Base-by-base conservation (phyloP, 2,888 invertebrate genomes). In the Lasioglossum morio region DNA sequence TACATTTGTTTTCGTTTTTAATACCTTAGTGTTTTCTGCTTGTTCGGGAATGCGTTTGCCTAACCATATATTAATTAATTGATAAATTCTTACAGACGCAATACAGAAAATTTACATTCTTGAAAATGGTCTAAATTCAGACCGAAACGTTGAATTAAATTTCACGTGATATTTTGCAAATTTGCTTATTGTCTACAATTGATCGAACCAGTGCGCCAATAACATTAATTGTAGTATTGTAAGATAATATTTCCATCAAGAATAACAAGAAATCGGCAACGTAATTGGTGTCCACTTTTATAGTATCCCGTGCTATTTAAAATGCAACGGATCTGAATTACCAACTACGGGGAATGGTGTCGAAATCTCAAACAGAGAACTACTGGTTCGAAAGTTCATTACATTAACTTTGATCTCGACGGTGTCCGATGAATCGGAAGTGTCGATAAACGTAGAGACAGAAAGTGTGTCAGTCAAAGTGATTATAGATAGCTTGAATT, bases 391-490 rank as follows among this genome's bases (percentile, higher is more conserved):
- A 63, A 69, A 69, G 80, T 80, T 82, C 80, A 66, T 73, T 66
- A 46, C 73, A 82, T 73, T 80, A 63, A 60, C 73, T 79, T 79
- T 80, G 82, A 82, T 79, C 63, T 48, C 53, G 1, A 19, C 48
- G 66, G 72, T 77, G 53, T 5, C 37, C 81, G 81, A 84, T 84
- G 76, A 84, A 81, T 84, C 77, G 77, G 66, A 81, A 77, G 66
- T 60, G 78, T 37, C 72, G 66, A 84, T 81, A 84, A 84, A 60
- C 76, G 30, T 57, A 66, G 77, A 66, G 72, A 73, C 66, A 69
- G 46, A 46, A 74, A 60, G 43, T 30, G 34, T n/a, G 12, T 27
- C 19, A 30, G n/a, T 27, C n/a, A 69, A 16, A 10, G 66, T n/a
- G 46, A 76, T 72, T 19, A 40, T 19, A 72, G 23, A 10, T 46